A percentile compares a stretch with the other conserved stretches of the same genome.
These are phyloP conservation scores for Apaloderma vittatum DNA, from an alignment of 2,113 vertebrate species.

Conservation along the genomic window DNA sequence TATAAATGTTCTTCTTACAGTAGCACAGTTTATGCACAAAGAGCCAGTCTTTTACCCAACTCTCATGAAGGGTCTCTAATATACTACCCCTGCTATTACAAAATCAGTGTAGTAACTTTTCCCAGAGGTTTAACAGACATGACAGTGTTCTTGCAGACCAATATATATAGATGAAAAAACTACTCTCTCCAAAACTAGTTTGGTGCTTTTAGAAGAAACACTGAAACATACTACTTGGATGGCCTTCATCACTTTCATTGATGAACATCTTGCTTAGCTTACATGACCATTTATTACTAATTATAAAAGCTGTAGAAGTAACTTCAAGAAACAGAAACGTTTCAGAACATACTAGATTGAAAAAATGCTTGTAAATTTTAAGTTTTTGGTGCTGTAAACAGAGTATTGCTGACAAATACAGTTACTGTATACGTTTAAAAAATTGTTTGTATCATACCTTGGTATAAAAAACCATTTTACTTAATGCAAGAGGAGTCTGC, in stretches of 20 bases:
- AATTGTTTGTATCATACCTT: not conserved
- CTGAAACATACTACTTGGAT: not conserved
- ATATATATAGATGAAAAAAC: fast-evolving
- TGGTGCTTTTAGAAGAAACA: not conserved
- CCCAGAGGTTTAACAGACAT: not conserved
- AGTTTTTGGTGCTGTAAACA: not conserved
- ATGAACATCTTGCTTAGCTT: not conserved
- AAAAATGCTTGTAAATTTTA: not conserved
- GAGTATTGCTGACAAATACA: not conserved
- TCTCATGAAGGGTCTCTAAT: not conserved
- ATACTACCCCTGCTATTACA: not conserved
- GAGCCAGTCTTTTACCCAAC: not conserved
- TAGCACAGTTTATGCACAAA: not conserved
- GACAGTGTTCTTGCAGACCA: not conserved
- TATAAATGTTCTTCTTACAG: not conserved
- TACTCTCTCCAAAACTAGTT: not conserved
- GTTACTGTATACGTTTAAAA: not conserved
- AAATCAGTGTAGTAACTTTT: not conserved
- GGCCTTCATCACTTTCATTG: not conserved
- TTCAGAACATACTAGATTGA: not conserved
- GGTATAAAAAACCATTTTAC: not conserved
- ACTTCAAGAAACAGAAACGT: not conserved
- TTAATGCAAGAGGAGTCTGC: not conserved
- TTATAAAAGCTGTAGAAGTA: not conserved
- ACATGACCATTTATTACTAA: not conserved